These are phyloP conservation scores for Perodicticus potto DNA, from an alignment of 2,797 vertebrate genomes.

Conservation along the genomic window DNA sequence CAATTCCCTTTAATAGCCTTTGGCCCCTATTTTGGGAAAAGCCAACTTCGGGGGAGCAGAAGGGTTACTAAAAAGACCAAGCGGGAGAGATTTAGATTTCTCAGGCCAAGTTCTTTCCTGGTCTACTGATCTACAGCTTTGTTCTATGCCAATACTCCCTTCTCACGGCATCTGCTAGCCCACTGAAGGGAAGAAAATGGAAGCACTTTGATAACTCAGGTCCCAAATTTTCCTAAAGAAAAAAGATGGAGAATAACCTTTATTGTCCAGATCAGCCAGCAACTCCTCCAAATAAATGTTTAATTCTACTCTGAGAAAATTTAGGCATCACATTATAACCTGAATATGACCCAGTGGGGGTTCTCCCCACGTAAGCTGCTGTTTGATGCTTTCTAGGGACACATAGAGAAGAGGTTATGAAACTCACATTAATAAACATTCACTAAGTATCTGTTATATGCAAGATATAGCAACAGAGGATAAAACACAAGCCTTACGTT, in stretches of 20 bases:
- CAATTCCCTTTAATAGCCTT: not conserved
- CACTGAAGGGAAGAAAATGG: not conserved
- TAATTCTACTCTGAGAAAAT: not conserved
- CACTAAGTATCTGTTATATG: not conserved
- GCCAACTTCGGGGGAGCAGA: not conserved
- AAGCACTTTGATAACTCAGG: not conserved
- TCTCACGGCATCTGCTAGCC: not conserved
- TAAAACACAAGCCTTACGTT: not conserved
- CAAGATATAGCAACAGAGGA: not conserved
- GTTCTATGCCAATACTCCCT: not conserved
- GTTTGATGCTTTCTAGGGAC: not conserved
- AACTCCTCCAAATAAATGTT: slow-evolving; percentile 24
- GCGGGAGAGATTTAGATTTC: not conserved
- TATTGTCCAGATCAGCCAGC: not conserved
- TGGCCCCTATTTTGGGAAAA: not conserved
- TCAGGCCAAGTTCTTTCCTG: not conserved
- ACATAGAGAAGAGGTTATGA: not conserved
- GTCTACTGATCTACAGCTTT: not conserved
- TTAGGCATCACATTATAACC: not conserved
- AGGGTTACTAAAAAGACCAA: not conserved
- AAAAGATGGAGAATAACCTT: not conserved
- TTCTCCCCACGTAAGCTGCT: not conserved
- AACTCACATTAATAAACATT: not conserved
- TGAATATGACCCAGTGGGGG: not conserved
- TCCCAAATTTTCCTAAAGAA: not conserved